Percentiles rank a stretch among this genome's conserved stretches.
phyloP scores from a whole-genome alignment of 2,113 vertebrate genomes.

The Dascyllus trimaculatus region DNA sequence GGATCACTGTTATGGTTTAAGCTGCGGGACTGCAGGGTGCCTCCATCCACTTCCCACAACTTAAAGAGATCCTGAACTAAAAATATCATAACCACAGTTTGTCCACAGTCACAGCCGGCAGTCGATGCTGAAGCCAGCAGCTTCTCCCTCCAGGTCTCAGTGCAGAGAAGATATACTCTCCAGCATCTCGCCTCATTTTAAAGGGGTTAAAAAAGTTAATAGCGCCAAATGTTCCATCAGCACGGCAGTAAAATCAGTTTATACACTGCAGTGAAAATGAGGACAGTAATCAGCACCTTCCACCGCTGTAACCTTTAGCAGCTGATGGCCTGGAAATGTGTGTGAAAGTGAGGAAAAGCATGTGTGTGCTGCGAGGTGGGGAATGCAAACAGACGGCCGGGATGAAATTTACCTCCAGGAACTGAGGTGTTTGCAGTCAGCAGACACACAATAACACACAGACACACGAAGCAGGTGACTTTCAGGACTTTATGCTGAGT shows the following conservation, averaged over 20 bases:
- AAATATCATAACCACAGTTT: not conserved
- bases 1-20: no score
- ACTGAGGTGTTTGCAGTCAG: no score
- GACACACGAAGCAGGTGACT: no score
- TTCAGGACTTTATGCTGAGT: no score
- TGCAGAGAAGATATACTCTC: not conserved
- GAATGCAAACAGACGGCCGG: no score
- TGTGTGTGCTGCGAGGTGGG: no score
- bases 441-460: no score
- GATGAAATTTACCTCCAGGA: no score
- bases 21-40: no score
- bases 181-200: constrained; percentile 25
- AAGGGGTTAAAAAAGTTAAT: constrained; percentile 61
- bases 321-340: not conserved
- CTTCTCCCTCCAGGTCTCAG: not conserved
- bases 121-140: not conserved
- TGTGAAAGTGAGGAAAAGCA: not conserved
- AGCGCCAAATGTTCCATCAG: constrained; percentile 49
- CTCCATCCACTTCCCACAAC: no score
- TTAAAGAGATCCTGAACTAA: not conserved
- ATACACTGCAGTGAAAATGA: constrained; percentile 55
- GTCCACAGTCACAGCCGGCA: constrained; percentile 2
- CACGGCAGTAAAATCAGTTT: constrained; percentile 42
- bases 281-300: constrained; percentile 40
- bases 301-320: constrained; percentile 27